A percentile compares a stretch with the other conserved stretches of the same genome.
phyloP scores from a whole-genome alignment of 2,797 vertebrate species.

The Paramormyrops hopkinsi region DNA sequence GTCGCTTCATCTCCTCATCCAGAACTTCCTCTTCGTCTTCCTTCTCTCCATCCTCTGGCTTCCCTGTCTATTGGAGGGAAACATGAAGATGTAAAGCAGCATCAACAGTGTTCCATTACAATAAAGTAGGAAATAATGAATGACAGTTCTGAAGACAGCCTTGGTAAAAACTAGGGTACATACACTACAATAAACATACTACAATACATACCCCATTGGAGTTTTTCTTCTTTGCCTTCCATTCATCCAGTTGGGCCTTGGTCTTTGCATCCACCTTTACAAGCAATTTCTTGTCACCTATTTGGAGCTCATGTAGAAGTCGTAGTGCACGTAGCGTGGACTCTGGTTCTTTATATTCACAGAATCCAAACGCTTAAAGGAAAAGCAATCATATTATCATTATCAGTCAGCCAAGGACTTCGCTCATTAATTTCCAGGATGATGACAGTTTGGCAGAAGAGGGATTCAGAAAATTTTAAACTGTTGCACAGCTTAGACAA shows the following conservation, averaged over 20 bases:
- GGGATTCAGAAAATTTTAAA: neutral
- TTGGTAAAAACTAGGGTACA: constrained; percentile 38
- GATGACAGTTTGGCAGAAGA: neutral
- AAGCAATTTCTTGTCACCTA: constrained; percentile 93
- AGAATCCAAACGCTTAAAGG: constrained; percentile 89
- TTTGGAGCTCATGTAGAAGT: constrained; percentile 89
- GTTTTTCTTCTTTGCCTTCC: constrained; percentile 93
- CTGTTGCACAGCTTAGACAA: neutral
- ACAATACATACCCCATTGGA: constrained; percentile 78
- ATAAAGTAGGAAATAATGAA: neutral
- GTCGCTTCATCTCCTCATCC: constrained; percentile 92
- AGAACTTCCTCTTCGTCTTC: constrained; percentile 79
- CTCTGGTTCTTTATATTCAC: constrained; percentile 97
- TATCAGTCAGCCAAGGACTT: neutral
- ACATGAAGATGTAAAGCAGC: neutral
- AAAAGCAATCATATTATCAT: constrained; percentile 12
- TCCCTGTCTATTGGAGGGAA: constrained; percentile 62
- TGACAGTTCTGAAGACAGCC: constrained; percentile 31
- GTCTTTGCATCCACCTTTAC: constrained; percentile 99
- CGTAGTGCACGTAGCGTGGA: constrained; percentile 87
- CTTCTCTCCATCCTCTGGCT: constrained; percentile 65
- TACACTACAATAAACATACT: neutral
- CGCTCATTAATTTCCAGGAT: neutral
- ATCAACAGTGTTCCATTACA: neutral
- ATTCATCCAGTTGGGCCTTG: constrained; percentile 94